phyloP scores from a whole-genome alignment of 1,140 invertebrate genomes.

The Centruroides vittatus region DNA sequence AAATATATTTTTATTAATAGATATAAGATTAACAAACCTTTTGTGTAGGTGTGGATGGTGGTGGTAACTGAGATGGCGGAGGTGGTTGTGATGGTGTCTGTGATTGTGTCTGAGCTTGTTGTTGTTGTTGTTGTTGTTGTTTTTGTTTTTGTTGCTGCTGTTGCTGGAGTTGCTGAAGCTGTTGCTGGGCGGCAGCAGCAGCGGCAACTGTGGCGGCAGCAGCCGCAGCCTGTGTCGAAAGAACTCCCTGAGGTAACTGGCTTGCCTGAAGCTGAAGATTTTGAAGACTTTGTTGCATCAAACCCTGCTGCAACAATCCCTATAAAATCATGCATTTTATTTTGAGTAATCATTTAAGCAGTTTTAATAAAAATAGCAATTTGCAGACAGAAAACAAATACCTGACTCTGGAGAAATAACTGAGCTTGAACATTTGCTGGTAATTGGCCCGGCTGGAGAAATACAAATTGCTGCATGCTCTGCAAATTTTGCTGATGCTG shows the following conservation, averaged over 20 bases:
- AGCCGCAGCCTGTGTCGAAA: conserved; percentile 44
- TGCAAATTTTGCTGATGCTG: conserved; percentile 35
- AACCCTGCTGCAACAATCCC: conserved; percentile 23
- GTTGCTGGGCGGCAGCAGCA: conserved; percentile 55
- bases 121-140: conserved; percentile 26
- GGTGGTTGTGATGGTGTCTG: conserved; percentile 9
- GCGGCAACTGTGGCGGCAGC: conserved; percentile 47
- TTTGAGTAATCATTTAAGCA: no score
- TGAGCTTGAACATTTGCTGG: conserved; percentile 43
- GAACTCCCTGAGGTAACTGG: conserved; percentile 24
- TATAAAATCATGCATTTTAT: conserved; percentile 8
- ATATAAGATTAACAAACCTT: background rate
- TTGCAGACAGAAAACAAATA: conserved; percentile 22
- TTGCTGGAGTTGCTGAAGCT: conserved; percentile 30
- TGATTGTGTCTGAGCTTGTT: conserved; percentile 9
- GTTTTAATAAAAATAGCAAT: background rate
- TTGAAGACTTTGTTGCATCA: conserved; percentile 26
- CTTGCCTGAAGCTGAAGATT: conserved; percentile 44
- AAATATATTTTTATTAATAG: background rate
- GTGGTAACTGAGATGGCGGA: conserved; percentile 3
- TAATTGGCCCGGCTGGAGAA: conserved; percentile 44
- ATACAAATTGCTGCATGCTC: conserved; percentile 54
- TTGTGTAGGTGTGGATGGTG: no score
- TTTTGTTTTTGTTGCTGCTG: conserved; percentile 28
- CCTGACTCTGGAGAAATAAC: conserved; percentile 67